Evolutionary conservation across 2,113 vertebrate species (phyloP), one percentile per base, ranked within the genome.

Genomic region (Motacilla tschutschensis): DNA sequence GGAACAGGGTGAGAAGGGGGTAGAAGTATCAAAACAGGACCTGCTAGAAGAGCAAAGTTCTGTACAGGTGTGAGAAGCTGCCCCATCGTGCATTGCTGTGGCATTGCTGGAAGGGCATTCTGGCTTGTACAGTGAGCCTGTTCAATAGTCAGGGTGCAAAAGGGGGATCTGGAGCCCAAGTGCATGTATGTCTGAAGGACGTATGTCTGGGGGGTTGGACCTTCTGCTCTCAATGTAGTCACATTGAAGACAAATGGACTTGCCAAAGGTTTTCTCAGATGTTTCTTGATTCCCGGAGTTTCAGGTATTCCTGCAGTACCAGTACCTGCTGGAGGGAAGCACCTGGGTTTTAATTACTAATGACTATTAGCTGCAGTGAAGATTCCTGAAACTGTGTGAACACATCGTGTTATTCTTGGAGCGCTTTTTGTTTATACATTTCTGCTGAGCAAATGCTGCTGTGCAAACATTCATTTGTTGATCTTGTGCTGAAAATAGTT

Each of bases 401-500:
- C 71, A 28, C 41, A 65, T 75, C 0, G 0, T 55, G 60, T 83
- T 93, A 63, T 84, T 84, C 35, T 83, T 83, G 77, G 79, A 71
- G 11, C 38, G 47, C 65, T 70, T 69, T 88, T 71, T 79, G 84
- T 86, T 89, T 90, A 84, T 87, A 53, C 44, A 15, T 88, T 91
- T 91, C 81, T 90, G 64, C 81, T 90, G 90, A 84, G 64, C 76
- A 93, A 67, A 91, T 84, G 86, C 78, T 90, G 88, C 86, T 77
- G 54, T 50, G 60, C 78, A 91, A 90, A 86, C 75, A 79, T 79
- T 70, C n/a, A 12, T 51, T 84, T 93, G 89, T 92, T 92, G 74
- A 91, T 87, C 77, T 86, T 87, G 70, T 65, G 79, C 91, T 91
- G 81, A 90, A 91, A 88, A 92, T 92, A 94, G 86, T 44, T 84